Conservation (phyloP, 2,888 invertebrate species). For the Tetranychus piercei region DNA sequence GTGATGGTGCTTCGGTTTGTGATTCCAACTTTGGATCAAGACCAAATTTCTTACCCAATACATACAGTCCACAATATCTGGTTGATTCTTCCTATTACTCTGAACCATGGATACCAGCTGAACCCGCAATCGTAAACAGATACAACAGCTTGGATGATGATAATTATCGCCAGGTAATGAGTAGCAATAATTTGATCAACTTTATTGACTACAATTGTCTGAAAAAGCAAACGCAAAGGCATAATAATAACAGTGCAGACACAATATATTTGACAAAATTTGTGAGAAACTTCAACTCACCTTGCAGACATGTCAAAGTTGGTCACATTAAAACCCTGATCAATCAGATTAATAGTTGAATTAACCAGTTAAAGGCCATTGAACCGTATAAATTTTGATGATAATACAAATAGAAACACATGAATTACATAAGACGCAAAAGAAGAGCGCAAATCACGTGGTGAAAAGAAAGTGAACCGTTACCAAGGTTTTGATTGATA, state of each 20-base stretch:
- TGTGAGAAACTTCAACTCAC: too few relatives aligned
- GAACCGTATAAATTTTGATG: too few relatives aligned
- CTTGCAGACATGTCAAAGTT: too few relatives aligned
- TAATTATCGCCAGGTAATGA: slow-evolving; percentile 59
- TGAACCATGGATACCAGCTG: neutral
- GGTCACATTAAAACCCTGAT: too few relatives aligned
- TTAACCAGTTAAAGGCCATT: too few relatives aligned
- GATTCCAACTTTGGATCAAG: neutral
- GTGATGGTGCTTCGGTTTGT: neutral
- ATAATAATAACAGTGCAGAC: too few relatives aligned
- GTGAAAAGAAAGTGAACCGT: neutral
- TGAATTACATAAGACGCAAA: neutral
- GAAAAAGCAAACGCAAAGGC: too few relatives aligned
- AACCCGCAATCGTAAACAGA: slow-evolving; percentile 38
- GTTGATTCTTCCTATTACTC: neutral
- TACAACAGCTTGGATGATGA: slow-evolving; percentile 68
- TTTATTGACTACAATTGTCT: neutral
- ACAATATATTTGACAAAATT: too few relatives aligned
- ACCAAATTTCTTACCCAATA: slow-evolving; percentile 4
- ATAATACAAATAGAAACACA: too few relatives aligned
- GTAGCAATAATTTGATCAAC: neutral
- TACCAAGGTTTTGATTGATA: neutral
- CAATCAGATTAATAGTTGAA: too few relatives aligned
- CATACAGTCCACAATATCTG: neutral
- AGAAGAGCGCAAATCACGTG: neutral